These are phyloP conservation scores for Eonycteris spelaea DNA, from an alignment of 2,113 vertebrate species.

Conservation along the genomic window DNA sequence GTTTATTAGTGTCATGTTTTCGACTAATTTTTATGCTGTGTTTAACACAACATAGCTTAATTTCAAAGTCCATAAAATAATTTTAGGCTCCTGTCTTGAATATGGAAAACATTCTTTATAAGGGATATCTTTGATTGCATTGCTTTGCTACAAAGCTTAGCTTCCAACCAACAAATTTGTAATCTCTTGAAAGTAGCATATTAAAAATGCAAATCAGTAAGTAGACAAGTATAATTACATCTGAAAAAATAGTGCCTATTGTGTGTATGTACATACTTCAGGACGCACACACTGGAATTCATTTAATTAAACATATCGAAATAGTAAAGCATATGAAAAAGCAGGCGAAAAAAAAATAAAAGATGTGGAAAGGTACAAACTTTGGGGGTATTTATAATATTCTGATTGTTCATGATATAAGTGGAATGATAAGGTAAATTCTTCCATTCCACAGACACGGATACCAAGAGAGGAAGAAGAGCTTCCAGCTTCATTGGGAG, in stretches of 20 bases:
- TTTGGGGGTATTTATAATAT: not conserved
- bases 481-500: not conserved
- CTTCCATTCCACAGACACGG: not conserved
- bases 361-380: not conserved
- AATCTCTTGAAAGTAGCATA: not conserved
- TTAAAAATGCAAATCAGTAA: not conserved
- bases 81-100: not conserved
- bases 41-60: not conserved
- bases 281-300: not conserved
- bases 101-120: not conserved
- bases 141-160: not conserved
- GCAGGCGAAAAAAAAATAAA: not conserved
- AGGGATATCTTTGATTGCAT: not conserved
- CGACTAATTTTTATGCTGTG: not conserved
- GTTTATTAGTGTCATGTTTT: not conserved
- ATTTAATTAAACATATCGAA: not conserved
- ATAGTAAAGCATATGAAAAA: not conserved
- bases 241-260: not conserved
- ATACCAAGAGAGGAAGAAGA: not conserved
- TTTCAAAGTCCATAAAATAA: not conserved
- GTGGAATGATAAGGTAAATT: not conserved
- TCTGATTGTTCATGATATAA: not conserved
- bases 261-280: not conserved
- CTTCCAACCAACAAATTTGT: constrained; percentile 4
- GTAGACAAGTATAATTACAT: not conserved